A percentile compares a stretch with the other conserved stretches of the same genome.
Conservation (phyloP, 2,888 invertebrate genomes). For the Drosophila parthenogenetica region DNA sequence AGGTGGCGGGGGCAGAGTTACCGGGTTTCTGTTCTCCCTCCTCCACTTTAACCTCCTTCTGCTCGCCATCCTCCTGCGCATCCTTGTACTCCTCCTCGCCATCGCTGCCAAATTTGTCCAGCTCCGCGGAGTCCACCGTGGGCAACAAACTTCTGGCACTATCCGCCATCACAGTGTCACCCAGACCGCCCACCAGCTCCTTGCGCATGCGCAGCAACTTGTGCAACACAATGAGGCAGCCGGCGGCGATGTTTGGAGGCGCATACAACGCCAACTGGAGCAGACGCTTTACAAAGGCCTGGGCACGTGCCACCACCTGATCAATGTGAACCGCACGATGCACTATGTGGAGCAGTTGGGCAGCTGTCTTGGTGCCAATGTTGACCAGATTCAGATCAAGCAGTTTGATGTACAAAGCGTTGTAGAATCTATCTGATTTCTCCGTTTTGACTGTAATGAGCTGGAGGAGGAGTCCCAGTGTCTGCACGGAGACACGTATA, state of each 20-base stretch:
- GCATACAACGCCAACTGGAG: slow-evolving; percentile 89
- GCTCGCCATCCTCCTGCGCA: slow-evolving; percentile 53
- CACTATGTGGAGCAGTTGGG: slow-evolving; percentile 93
- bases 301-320: slow-evolving; percentile 88
- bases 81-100: slow-evolving; percentile 83
- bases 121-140: slow-evolving; percentile 57
- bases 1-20: slow-evolving; percentile 46
- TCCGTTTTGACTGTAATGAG: slow-evolving; percentile 80
- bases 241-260: slow-evolving; percentile 92
- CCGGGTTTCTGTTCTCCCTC: slow-evolving; percentile 42
- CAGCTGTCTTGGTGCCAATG: slow-evolving; percentile 87
- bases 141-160: slow-evolving; percentile 30
- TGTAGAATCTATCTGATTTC: slow-evolving; percentile 88
- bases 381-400: slow-evolving; percentile 89
- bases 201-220: slow-evolving; percentile 88
- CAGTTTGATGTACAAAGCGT: slow-evolving; percentile 94
- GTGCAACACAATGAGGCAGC: slow-evolving; percentile 88
- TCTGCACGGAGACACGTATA: slow-evolving; percentile 88
- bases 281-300: slow-evolving; percentile 94
- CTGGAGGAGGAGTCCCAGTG: slow-evolving; percentile 83
- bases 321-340: slow-evolving; percentile 94
- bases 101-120: slow-evolving; percentile 83
- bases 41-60: slow-evolving; percentile 64
- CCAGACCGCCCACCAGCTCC: slow-evolving; percentile 77
- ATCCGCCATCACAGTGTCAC: slow-evolving; percentile 32